Evolutionary conservation across 2,888 invertebrate genomes (phyloP), one percentile per base, ranked within the genome.

Genomic region (Parelbella ahira): DNA sequence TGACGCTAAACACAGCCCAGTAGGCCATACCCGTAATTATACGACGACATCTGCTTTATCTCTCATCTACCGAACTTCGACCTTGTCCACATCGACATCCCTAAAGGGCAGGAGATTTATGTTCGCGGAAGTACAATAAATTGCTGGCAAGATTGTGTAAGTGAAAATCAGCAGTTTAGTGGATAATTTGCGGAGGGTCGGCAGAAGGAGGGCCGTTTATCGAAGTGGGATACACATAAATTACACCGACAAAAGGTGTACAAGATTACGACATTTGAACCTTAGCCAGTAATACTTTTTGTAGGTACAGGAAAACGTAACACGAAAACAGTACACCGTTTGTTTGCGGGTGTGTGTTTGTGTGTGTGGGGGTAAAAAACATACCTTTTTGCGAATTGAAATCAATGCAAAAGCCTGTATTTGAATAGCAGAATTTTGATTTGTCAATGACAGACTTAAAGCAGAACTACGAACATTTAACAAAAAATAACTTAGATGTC

Each of bases 41-140:
- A n/a, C 6, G n/a, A 11, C 1, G 8, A 25, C 6, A 15, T 24
- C n/a, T n/a, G 23, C 11, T 20, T 37, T 28, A 28, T 21, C 37
- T 27, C 37, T 11, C 25, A 32, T 29, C 33, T 32, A 11, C 19
- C n/a, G 12, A 36, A 34, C 27, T 21, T 33, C 28, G 9, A 24
- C 37, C 10, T 11, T 25, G 19, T 9, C 25, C 10, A 24, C 30
- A 13, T 9, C 36, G 8, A 23, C 11, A 7, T 28, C 28, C 21
- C 21, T 23, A 9, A 2, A 37, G 38, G 42, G 23, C 25, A 21
- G 12, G 24, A 42, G 33, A 53, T 53, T 49, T 49, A 53, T 49
- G 41, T 33, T 45, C 34, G 34, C 24, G 43, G 36, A 43, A 36
- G 25, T 6, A 30, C 43, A 33, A 50, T 49, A 44, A 49, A 47